Evolutionary conservation across 92 coral and sea anemone genomes (phyloP), one percentile per base, ranked within the genome.

Genomic region (Micromussa lordhowensis): DNA sequence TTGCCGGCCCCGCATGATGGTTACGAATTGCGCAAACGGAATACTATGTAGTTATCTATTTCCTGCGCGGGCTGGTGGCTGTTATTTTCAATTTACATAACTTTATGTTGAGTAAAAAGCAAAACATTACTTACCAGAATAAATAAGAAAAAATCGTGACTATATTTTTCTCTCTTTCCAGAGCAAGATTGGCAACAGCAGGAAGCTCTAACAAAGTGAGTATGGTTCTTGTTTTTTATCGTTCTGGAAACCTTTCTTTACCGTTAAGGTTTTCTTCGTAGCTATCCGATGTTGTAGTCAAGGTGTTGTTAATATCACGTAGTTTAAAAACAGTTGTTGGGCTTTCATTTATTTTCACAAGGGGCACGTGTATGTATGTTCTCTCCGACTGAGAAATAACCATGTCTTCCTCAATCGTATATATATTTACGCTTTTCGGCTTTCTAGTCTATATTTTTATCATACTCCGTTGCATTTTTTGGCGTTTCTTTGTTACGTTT

Each of bases 51-150:
- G 34, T 51, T 51, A 31, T n/a, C n/a, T n/a, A n/a, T 83, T 53
- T 83, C 16, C 3, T 24, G 8, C 55, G 87, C 58, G 26, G 17
- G 22, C 35, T 84, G 57, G 70, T 18, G 63, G 71, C 81, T 54
- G 72, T 55, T 58, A 26, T 74, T 36, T 70, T 22, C 57, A 48
- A 57, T 84, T 84, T 84, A 75, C 88, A 53, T 84, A 84, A 84
- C 88, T 84, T 73, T 84, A 36, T 74, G 71, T 21, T 16, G 71
- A 16, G 80, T 18, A n/a, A n/a, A 58, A 58, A 34, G 69, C 79
- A 40, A 84, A 74, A 84, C 72, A 55, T 74, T 55, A 34, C 35
- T 34, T 55, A 72, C 58, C 28, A 16, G 40, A 24, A 59, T 84
- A 34, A 84, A 84, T 84, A 21, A 57, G 68, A 73, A 69, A 72